Evolutionary conservation across 1,140 invertebrate species (phyloP).

Genomic region (Belonocnema kinseyi): DNA sequence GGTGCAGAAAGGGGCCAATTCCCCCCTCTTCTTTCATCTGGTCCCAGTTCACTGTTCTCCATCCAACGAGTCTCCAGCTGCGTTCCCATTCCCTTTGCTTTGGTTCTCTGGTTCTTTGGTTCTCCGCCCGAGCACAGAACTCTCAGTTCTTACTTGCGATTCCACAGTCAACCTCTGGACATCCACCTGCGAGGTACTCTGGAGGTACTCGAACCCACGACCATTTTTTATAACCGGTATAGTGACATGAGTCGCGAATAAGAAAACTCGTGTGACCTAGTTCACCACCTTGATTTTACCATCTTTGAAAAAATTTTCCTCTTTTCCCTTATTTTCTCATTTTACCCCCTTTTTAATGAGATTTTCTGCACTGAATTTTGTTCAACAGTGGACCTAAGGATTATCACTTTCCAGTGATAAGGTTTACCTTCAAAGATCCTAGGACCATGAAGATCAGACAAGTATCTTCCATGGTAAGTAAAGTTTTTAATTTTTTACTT

Average conservation of each 20-base stretch:
- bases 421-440: neutral
- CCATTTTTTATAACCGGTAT: conserved; percentile 60
- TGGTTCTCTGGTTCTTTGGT: conserved; percentile 56
- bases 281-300: conserved; percentile 32
- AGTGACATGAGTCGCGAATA: conserved; percentile 71
- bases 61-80: conserved; percentile 30
- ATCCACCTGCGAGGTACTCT: conserved; percentile 70
- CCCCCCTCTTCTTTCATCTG: conserved; percentile 42
- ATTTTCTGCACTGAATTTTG: conserved; percentile 6
- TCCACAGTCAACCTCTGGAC: conserved; percentile 73
- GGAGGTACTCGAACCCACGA: conserved; percentile 70
- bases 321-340: conserved; percentile 40
- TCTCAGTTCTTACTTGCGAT: conserved; percentile 68
- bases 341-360: conserved; percentile 15
- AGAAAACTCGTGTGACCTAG: conserved; percentile 60
- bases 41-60: conserved; percentile 37
- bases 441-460: conserved; percentile 48
- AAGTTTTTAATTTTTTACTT: neutral
- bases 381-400: neutral
- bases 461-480: conserved; percentile 44
- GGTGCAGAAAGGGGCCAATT: conserved; percentile 51
- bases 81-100: conserved; percentile 46
- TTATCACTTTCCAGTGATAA: neutral
- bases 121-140: conserved; percentile 61
- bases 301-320: conserved; percentile 33